Evolutionary conservation across 2,113 vertebrate species (phyloP), one percentile per base, ranked within the genome.

Genomic region (Brachyhypopomus gauderio): DNA sequence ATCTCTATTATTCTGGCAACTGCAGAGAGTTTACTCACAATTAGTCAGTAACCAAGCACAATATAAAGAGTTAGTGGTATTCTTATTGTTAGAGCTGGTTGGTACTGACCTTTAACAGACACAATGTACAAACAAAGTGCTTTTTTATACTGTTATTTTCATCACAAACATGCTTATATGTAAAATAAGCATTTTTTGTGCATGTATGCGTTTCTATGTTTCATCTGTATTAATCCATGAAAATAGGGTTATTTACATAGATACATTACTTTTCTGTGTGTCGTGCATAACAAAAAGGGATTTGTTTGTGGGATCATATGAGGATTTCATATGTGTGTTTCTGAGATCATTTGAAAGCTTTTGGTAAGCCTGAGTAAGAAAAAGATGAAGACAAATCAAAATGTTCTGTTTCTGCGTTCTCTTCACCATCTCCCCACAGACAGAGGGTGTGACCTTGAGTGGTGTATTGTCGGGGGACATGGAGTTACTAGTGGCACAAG

Each of bases 401-500:
- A 56, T 12, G 3, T 58, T 22, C 41, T n/a, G 20, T 36, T 34
- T 59, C 66, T 41, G 12, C 1, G 12, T 3, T 45, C 34, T 71
- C 34, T 36, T 6, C 16, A 83, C 77, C 52, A 30, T 72, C 30
- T 84, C 86, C 4, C 82, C 70, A n/a, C 78, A 88, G 80, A 75
- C 84, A 22, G 85, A 79, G 67, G 63, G 66, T 45, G 58, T 83
- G 59, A 87, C 75, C 60, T 79, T 86, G 64, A 80, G 70, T 23
- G 66, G 67, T 70, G 58, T 23, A 16, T 36, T 77, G 62, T 75
- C 80, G 64, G 86, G 75, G 36, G 85, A 87, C 14, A 67, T 48
- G 69, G 83, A 93, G 67, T 93, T 94, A 78, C 89, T 94, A 81
- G 90, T 92, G 80, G 89, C 93, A 80, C 94, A 95, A 89, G 94